These are phyloP conservation scores for Gallinago solitaria DNA, from an alignment of 2,797 vertebrate species.

Conservation along the genomic window DNA sequence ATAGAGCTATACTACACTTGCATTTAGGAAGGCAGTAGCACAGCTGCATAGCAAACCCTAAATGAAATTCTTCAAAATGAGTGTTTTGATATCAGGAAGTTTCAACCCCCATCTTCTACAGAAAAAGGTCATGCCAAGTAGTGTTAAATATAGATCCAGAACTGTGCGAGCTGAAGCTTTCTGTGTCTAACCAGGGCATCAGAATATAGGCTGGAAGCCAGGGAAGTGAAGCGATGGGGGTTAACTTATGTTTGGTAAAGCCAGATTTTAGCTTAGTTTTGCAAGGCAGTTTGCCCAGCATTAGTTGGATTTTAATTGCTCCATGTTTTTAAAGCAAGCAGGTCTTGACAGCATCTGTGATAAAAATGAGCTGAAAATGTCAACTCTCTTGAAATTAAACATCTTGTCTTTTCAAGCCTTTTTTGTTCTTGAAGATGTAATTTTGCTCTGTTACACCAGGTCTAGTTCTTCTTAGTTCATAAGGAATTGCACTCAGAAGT, in stretches of 20 bases:
- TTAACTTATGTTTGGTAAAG: not conserved
- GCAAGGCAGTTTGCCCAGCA: not conserved
- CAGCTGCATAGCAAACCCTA: not conserved
- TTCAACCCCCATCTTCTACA: not conserved
- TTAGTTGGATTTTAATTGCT: slow-evolving; percentile 26
- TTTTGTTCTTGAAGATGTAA: not conserved
- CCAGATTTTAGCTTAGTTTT: not conserved
- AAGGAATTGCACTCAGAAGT: not conserved
- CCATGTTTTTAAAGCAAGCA: not conserved
- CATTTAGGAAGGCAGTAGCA: not conserved
- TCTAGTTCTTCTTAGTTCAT: not conserved
- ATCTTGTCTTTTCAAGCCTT: slow-evolving; percentile 20
- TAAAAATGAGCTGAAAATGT: not conserved
- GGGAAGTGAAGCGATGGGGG: rapidly evolving
- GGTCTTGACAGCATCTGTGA: slow-evolving; percentile 26
- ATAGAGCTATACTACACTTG: not conserved
- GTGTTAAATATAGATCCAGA: not conserved
- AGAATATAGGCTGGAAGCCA: not conserved
- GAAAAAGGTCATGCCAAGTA: not conserved
- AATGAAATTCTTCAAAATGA: not conserved
- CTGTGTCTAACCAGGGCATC: not conserved
- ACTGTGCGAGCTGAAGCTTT: not conserved
- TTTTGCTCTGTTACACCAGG: not conserved
- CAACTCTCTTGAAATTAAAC: not conserved
- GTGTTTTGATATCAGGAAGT: not conserved